These are phyloP conservation scores for Brachypodius melanocephalos DNA, from an alignment of 2,113 vertebrate species.

Conservation along the genomic window DNA sequence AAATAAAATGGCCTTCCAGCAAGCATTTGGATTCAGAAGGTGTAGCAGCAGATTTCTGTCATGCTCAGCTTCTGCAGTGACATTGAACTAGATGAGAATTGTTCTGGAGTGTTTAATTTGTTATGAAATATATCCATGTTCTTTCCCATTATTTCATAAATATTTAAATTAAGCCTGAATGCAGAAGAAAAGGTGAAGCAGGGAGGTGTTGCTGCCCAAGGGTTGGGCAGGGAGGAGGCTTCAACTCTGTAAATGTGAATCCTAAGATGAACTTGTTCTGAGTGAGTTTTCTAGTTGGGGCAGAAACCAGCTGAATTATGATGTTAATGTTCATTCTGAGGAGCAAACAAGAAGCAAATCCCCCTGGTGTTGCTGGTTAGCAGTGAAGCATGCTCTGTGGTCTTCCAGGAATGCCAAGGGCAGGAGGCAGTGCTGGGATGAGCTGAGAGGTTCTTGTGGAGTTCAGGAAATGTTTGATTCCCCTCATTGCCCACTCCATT, in stretches of 20 bases:
- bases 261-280: background rate
- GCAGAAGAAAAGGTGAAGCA: background rate
- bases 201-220: background rate
- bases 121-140: background rate
- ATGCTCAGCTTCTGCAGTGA: background rate
- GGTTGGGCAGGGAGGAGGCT: background rate
- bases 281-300: background rate
- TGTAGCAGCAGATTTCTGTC: background rate
- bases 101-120: constrained; percentile 27
- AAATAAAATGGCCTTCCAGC: background rate
- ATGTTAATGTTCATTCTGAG: background rate
- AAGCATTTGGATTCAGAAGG: background rate
- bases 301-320: background rate
- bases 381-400: accelerated
- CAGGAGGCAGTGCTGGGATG: background rate
- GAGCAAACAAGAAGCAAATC: background rate
- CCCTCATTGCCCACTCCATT: background rate
- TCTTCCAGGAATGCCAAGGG: background rate
- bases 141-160: background rate
- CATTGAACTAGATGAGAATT: background rate
- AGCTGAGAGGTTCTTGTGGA: background rate
- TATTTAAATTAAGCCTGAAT: constrained; percentile 6
- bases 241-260: background rate
- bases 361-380: background rate
- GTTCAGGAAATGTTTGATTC: background rate